phyloP scores from a whole-genome alignment of 2,888 invertebrate genomes.

The Melieria crassipennis region DNA sequence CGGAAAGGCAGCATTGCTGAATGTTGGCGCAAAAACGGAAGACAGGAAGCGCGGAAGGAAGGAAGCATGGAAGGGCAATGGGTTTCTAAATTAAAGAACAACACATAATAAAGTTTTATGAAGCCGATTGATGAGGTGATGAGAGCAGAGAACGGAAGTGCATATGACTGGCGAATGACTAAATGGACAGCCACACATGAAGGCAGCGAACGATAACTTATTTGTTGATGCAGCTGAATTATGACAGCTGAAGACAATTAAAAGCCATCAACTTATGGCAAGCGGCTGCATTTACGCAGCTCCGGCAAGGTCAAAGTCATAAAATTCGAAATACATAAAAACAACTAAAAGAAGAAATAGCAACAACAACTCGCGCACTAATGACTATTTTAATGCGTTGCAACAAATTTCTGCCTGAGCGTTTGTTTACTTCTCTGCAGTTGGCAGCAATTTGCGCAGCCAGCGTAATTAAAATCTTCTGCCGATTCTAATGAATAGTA shows the following conservation, averaged over 20 bases:
- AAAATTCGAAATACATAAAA: not conserved
- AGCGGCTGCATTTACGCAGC: not conserved
- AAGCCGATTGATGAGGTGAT: not conserved
- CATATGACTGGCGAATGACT: not conserved
- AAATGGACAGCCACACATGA: not conserved
- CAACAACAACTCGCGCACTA: not conserved
- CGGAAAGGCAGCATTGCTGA: not conserved
- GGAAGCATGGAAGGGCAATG: not conserved
- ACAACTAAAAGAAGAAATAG: not conserved
- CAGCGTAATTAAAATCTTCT: not conserved
- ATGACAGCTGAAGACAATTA: not conserved
- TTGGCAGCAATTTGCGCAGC: not conserved
- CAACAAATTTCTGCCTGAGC: not conserved
- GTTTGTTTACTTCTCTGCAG: not conserved
- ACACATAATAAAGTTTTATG: not conserved
- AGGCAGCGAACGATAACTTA: not conserved
- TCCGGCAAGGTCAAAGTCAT: conserved; percentile 12
- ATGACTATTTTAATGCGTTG: not conserved
- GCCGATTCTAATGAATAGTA: too few species aligned
- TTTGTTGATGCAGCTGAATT: not conserved
- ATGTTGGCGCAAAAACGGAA: not conserved
- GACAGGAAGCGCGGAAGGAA: not conserved
- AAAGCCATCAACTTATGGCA: not conserved
- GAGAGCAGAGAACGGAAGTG: not conserved
- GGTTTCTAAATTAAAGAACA: not conserved